Conservation (phyloP, 1,140 invertebrate species). For the Papilio dardanus region DNA sequence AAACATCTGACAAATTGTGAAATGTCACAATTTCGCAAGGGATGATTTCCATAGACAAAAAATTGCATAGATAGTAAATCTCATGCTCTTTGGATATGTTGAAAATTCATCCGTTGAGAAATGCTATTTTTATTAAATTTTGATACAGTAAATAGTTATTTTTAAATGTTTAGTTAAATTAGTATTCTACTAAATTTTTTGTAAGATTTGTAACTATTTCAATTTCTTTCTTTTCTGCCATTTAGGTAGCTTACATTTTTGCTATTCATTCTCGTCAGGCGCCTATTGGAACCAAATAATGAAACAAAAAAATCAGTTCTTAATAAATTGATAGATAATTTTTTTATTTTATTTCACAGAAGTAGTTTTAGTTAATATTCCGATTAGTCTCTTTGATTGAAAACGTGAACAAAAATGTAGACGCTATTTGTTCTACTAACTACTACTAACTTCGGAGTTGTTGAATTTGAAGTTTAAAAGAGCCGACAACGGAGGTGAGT, state of each 20-base stretch:
- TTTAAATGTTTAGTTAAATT: neutral
- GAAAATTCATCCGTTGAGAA: neutral
- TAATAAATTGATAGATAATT: no score
- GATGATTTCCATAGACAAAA: neutral
- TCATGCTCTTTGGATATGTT: neutral
- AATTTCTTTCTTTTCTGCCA: neutral
- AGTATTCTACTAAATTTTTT: neutral
- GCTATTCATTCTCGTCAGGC: neutral
- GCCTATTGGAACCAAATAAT: neutral
- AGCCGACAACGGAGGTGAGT: no score
- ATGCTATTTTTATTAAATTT: neutral
- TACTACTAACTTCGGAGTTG: no score
- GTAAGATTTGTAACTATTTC: neutral
- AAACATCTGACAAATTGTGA: neutral
- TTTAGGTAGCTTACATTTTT: neutral
- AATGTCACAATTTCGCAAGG: slow-evolving; percentile 9
- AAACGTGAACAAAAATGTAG: no score
- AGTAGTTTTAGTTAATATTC: no score
- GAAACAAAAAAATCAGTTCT: no score
- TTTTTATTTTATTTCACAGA: no score
- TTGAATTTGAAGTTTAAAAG: no score
- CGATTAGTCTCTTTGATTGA: no score
- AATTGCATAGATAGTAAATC: neutral
- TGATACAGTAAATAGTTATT: neutral
- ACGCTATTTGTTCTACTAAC: no score